Conservation (phyloP, 2,797 vertebrate species). For the Hoplostethus mediterraneus region DNA sequence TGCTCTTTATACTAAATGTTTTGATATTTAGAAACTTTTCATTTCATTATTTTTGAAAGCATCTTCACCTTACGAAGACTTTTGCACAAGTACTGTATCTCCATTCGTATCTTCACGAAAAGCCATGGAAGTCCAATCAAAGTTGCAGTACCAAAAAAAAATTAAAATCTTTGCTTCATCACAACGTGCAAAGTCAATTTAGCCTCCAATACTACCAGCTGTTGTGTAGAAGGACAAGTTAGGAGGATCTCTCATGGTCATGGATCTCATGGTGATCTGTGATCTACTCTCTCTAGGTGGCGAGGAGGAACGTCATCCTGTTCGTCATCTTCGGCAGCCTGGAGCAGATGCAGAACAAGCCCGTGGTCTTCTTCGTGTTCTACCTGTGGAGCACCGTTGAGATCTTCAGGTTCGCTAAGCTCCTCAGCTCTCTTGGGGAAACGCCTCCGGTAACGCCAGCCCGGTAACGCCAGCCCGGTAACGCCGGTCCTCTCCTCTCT, state of each 20-base stretch:
- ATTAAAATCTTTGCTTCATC: no score
- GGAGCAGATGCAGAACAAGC: slow-evolving; percentile 93
- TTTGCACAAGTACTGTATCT: no score
- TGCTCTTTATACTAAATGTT: no score
- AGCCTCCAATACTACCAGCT: background rate
- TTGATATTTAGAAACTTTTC: no score
- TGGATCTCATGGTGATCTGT: background rate
- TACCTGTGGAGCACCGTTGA: slow-evolving; percentile 92
- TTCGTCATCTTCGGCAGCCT: slow-evolving; percentile 92
- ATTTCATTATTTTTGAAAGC: no score
- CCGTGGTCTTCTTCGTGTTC: slow-evolving; percentile 94
- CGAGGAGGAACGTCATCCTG: slow-evolving; percentile 92
- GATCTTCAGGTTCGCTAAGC: slow-evolving; percentile 89
- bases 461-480: no score
- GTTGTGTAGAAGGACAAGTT: background rate
- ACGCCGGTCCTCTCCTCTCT: background rate
- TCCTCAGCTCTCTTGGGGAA: background rate
- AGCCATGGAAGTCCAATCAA: background rate
- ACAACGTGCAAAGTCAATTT: no score
- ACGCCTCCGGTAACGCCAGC: no score
- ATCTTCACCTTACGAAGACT: no score
- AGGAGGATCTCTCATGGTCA: background rate
- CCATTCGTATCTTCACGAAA: background rate
- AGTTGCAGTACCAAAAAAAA: background rate
- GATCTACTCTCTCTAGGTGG: slow-evolving; percentile 75